Evolutionary conservation across 2,113 vertebrate species (phyloP), one percentile per base, ranked within the genome.

Genomic region (Sylvilagus bachmani): DNA sequence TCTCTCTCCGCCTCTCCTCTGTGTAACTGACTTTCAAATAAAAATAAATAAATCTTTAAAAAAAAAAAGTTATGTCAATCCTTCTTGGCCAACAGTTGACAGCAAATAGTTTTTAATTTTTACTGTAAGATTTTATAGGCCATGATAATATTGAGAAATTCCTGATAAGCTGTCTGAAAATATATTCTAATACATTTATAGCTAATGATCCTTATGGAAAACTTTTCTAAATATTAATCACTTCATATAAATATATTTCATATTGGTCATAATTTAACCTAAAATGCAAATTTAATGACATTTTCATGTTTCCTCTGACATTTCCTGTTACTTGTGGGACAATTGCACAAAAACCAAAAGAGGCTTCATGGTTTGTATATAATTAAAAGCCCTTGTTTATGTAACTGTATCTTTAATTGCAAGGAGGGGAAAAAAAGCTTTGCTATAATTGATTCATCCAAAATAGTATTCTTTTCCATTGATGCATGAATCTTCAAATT

Each of bases 221-320:
- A 70, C 22, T 16, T 62, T 71, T 67, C 58, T 80, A 25, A 49
- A 73, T 2, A 77, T 90, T 79, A 79, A 44, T 87, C 38, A 86
- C 33, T 83, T 87, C 14, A 79, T 74, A 62, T 6, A 87, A 49
- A 70, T 93, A 27, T 78, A 70, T 75, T 95, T 73, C 53, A 74
- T 55, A 4, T 87, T 78, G 31, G 0, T 3, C 24, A 64, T 78
- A 91, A n/a, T 87, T 91, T 93, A 58, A 58, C 53, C 95, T 92
- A 90, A 69, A 71, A 27, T 67, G 7, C 53, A 83, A 81, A 80
- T 69, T 74, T 62, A 82, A 86, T 8, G 25, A 1, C 19, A 24
- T 36, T 64, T 96, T 71, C 24, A 83, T 24, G 2, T 70, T 67
- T 93, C 33, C 27, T 58, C 21, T 69, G 74, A 62, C 8, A 51